Percentiles rank a stretch among this genome's conserved stretches.
Evolutionary conservation across 2,113 vertebrate species (phyloP).

Genomic region (Miniopterus natalensis): DNA sequence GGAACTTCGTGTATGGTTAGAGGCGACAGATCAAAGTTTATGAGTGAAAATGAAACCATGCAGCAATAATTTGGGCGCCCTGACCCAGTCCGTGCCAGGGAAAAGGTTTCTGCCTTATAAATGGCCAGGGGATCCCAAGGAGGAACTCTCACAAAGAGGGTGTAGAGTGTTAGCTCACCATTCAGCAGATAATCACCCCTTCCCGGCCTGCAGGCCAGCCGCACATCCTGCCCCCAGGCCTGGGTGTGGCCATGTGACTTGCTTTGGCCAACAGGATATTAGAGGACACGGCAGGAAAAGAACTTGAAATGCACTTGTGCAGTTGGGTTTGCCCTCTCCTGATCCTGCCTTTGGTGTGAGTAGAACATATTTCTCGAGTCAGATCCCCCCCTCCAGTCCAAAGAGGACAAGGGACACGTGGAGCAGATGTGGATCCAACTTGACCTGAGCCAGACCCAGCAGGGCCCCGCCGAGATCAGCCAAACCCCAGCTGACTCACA

Average conservation of each 20-base stretch:
- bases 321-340: rapidly evolving
- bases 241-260: neutral
- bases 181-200: neutral
- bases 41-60: neutral
- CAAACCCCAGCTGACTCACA: neutral
- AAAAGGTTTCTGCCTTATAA: neutral
- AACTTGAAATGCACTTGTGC: neutral
- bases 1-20: neutral
- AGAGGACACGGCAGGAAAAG: neutral
- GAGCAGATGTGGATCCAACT: neutral
- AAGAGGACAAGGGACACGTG: neutral
- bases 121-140: neutral
- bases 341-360: neutral
- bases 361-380: neutral
- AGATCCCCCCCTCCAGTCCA: neutral
- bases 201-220: rapidly evolving
- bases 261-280: neutral
- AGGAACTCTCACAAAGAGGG: neutral
- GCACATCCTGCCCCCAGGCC: neutral
- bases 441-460: neutral
- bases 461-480: neutral
- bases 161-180: neutral
- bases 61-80: neutral
- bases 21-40: neutral
- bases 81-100: neutral